Evolutionary conservation across 2,113 vertebrate species (phyloP), one percentile per base, ranked within the genome.

Genomic region (Numida meleagris): DNA sequence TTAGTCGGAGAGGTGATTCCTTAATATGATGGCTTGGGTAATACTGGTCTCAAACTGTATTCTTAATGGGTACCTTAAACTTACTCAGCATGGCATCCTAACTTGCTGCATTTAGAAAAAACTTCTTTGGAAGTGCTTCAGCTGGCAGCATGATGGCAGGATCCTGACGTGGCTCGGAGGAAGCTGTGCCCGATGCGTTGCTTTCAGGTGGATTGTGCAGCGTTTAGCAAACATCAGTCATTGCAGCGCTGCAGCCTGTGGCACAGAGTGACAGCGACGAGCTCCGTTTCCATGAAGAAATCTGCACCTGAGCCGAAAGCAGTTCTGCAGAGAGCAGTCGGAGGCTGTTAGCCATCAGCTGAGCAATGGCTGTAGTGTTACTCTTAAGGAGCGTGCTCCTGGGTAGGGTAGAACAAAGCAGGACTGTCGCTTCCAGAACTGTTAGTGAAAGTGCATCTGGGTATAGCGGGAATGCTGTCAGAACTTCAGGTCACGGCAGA

Each of bases 1-100:
- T 93, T 75, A 87, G 83, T 86, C 93, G 92, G 96, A 80, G 95
- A 95, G 96, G 88, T 91, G 78, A 83, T 88, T 96, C 91, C 85
- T 95, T 93, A 82, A 88, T 34, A 24, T 57, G 81, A 93, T 97
- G 96, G 82, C 90, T 94, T 91, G 77, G 80, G 96, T 92, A 92
- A 87, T 75, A 61, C 84, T 74, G 63, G 96, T 72, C 77, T 94
- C 10, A 72, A 83, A 36, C 66, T 80, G 0, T 51, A 7, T 62
- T 95, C 59, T 89, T 88, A 94, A 75, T 9, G 42, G 90, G 92
- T 86, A 93, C 84, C 90, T 95, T 83, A 77, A 86, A 75, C 91
- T 91, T 93, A 94, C 89, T 92, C 89, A 93, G 86, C 8, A 2
- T 40, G 66, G 55, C 34, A 20, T 89, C 88, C 87, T 89, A 86